phyloP scores from a whole-genome alignment of 2,113 vertebrate species.

The Manacus vitellinus region DNA sequence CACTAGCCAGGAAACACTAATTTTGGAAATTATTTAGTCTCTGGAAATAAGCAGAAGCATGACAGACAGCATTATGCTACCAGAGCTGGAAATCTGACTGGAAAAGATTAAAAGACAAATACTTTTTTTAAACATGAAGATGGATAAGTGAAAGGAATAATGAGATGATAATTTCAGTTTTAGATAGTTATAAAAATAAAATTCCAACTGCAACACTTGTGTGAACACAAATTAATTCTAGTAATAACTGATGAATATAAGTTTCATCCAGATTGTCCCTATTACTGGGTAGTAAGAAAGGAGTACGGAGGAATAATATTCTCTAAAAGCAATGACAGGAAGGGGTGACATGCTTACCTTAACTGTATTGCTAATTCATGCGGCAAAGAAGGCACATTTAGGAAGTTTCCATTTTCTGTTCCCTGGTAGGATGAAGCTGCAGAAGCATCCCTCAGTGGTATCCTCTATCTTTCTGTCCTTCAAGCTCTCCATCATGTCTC shows the following conservation, averaged over 20 bases:
- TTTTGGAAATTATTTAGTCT: slow-evolving; percentile 1
- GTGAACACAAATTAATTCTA: neutral
- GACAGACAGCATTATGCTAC: neutral
- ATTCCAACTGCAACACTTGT: neutral
- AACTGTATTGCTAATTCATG: neutral
- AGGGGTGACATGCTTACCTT: neutral
- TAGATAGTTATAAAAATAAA: neutral
- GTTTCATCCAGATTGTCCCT: neutral
- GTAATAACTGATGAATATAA: neutral
- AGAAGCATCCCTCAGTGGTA: neutral
- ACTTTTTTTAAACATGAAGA: neutral
- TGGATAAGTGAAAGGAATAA: neutral
- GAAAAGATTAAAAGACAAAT: neutral
- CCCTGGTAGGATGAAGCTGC: neutral
- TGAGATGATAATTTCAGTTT: neutral
- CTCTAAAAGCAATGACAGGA: neutral
- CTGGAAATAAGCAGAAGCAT: neutral
- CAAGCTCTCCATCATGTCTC: neutral
- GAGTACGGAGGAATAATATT: neutral
- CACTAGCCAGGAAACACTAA: neutral
- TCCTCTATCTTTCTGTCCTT: neutral
- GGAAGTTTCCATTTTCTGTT: neutral
- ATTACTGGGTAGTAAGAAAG: neutral
- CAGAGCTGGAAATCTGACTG: neutral
- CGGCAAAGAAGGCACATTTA: neutral